Percentiles rank a stretch among this genome's conserved stretches.
Conservation (phyloP, 92 coral and sea anemone species). For the Isaurus tuberculatus region DNA sequence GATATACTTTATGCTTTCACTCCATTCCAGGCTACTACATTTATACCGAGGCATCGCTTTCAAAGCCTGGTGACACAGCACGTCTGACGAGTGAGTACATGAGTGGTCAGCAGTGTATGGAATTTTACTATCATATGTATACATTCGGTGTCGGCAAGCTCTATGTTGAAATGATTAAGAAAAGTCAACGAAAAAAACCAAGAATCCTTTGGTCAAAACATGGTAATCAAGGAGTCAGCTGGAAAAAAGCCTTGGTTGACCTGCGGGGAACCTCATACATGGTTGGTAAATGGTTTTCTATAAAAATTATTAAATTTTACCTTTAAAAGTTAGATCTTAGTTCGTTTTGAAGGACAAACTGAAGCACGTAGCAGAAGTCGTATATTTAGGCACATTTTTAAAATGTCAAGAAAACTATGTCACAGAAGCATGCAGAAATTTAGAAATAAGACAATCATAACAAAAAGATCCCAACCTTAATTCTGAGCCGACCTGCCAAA, state of each 20-base stretch:
- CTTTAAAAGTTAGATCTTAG: neutral
- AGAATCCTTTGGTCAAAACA: conserved; percentile 69
- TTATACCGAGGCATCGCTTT: conserved; percentile 83
- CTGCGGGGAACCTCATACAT: conserved; percentile 57
- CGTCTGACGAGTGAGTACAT: conserved; percentile 73
- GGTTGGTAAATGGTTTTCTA: conserved; percentile 43
- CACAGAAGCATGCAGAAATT: too few species aligned
- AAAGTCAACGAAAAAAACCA: conserved; percentile 18
- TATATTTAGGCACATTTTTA: too few species aligned
- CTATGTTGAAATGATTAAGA: conserved; percentile 55
- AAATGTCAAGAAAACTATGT: too few species aligned
- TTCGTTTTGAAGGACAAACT: too few species aligned
- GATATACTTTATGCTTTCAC: neutral
- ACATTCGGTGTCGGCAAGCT: conserved; percentile 78
- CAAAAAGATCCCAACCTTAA: too few species aligned
- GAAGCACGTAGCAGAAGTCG: too few species aligned
- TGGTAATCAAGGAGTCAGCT: conserved; percentile 74
- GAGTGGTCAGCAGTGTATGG: conserved; percentile 80
- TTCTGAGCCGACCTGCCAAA: too few species aligned
- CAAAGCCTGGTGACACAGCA: conserved; percentile 63
- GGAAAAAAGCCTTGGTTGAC: conserved; percentile 71
- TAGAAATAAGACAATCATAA: too few species aligned
- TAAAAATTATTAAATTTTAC: neutral
- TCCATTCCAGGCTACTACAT: conserved; percentile 74
- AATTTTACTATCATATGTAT: conserved; percentile 89